Percentiles rank a stretch among this genome's conserved stretches.
Evolutionary conservation across 2,113 vertebrate genomes (phyloP).

Genomic region (Rafetus swinhoei): DNA sequence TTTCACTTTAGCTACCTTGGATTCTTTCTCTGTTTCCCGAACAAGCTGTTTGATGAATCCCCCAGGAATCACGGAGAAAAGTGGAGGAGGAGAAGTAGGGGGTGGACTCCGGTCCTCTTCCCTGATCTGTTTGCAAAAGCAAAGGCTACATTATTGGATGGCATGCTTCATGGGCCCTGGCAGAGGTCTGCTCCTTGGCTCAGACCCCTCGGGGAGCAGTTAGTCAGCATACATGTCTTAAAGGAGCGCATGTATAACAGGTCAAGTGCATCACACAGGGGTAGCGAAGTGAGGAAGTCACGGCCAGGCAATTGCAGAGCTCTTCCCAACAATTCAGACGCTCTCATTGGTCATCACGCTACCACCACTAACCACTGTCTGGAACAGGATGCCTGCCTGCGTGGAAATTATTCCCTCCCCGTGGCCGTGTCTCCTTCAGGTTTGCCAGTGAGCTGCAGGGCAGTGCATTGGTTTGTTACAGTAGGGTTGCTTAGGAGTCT

Average conservation of each 20-base stretch:
- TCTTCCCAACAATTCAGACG: background rate
- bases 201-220: background rate
- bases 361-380: background rate
- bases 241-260: background rate
- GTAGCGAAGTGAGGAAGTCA: background rate
- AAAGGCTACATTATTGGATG: background rate
- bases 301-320: background rate
- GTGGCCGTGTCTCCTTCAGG: background rate
- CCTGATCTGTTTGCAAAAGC: constrained; percentile 85
- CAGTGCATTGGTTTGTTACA: background rate
- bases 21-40: constrained; percentile 92
- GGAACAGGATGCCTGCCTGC: background rate
- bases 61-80: constrained; percentile 87
- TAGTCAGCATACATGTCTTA: background rate
- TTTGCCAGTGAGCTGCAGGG: background rate
- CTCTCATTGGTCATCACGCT: background rate
- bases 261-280: rapidly evolving
- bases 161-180: background rate
- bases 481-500: background rate
- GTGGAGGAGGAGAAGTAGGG: constrained; percentile 76
- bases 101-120: constrained; percentile 88
- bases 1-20: constrained; percentile 78
- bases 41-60: constrained; percentile 97
- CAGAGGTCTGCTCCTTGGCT: background rate
- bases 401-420: background rate